phyloP scores from a whole-genome alignment of 2,113 vertebrate species.

The Gobiocypris rarus region DNA sequence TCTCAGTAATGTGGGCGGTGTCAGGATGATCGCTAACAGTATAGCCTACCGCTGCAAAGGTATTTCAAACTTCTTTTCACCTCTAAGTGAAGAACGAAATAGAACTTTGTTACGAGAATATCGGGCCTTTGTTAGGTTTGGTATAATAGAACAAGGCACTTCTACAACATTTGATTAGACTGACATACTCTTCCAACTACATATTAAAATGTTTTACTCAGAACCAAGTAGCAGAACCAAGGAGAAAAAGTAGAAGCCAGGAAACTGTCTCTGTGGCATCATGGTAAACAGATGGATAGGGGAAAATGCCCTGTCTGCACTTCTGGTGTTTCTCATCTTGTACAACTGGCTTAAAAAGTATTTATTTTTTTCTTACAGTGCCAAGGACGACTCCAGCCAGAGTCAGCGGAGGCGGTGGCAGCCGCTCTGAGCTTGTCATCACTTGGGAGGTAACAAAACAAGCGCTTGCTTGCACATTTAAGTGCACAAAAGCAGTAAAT shows the following conservation, averaged over 20 bases:
- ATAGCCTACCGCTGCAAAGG: background rate
- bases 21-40: background rate
- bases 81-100: background rate
- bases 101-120: background rate
- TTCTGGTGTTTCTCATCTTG: background rate
- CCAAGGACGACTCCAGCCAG: conserved; percentile 90
- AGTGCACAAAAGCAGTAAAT: conserved; percentile 7
- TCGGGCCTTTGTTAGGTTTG: too few species aligned
- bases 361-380: conserved; percentile 70
- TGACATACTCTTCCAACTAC: background rate
- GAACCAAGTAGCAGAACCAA: background rate
- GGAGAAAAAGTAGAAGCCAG: background rate
- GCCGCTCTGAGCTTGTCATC: conserved; percentile 93
- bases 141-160: background rate
- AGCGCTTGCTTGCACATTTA: conserved; percentile 26
- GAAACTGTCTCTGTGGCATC: background rate
- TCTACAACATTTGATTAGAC: background rate
- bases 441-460: conserved; percentile 89
- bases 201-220: background rate
- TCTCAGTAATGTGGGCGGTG: too few species aligned
- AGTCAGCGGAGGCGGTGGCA: conserved; percentile 92
- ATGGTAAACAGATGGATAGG: conserved; percentile 5
- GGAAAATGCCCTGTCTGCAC: background rate
- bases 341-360: background rate
- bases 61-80: background rate